These are phyloP conservation scores for Acleris sparsana DNA, from an alignment of 2,888 invertebrate genomes.

Conservation along the genomic window DNA sequence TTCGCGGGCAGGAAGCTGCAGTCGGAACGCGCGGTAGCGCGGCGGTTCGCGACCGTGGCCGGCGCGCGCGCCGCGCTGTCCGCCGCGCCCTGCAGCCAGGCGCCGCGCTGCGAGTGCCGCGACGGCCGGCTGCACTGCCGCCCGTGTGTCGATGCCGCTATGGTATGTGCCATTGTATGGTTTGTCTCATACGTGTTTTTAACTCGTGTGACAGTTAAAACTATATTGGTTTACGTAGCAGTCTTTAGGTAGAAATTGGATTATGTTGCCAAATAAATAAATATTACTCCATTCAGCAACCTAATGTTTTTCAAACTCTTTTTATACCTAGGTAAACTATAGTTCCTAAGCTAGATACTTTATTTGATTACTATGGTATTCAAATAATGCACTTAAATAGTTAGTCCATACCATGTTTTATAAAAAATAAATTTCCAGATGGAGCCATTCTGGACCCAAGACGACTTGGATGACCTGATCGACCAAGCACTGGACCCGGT, in stretches of 20 bases:
- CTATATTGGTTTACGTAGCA: no score
- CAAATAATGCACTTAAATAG: no score
- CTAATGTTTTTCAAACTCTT: slow-evolving; percentile 33
- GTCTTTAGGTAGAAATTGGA: no score
- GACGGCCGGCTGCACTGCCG: no score
- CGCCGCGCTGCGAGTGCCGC: slow-evolving; percentile 46
- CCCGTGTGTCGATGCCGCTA: no score
- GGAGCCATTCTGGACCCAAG: slow-evolving; percentile 75
- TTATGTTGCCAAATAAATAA: neutral
- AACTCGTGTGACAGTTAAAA: no score
- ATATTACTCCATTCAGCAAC: no score
- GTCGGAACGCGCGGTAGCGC: slow-evolving; percentile 66
- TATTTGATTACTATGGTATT: no score
- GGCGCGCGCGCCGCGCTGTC: slow-evolving; percentile 56
- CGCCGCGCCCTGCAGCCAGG: slow-evolving; percentile 48
- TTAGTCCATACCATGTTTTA: neutral
- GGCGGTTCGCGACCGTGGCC: slow-evolving; percentile 67
- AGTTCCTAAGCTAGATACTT: no score
- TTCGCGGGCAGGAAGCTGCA: slow-evolving; percentile 72
- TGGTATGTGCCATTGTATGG: no score
- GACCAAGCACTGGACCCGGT: slow-evolving; percentile 76
- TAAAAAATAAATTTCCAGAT: slow-evolving; percentile 49
- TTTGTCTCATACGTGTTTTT: no score
- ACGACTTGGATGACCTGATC: slow-evolving; percentile 77
- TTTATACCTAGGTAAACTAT: no score